These are phyloP conservation scores for Lepetodrilus schrolli DNA, from an alignment of 2,888 invertebrate genomes.

Conservation along the genomic window DNA sequence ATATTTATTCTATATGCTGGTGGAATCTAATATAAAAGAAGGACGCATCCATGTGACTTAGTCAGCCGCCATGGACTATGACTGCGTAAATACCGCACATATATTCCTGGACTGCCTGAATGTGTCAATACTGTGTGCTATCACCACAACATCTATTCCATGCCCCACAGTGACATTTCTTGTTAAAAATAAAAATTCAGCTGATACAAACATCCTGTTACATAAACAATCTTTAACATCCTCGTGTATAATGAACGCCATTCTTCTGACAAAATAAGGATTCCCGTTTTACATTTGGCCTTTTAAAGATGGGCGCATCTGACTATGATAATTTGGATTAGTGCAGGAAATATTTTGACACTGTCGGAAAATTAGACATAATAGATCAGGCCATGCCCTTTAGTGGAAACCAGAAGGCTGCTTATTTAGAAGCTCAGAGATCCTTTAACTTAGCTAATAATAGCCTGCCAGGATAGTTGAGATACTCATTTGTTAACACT, in stretches of 20 bases:
- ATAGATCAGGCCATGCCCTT: constrained; percentile 8
- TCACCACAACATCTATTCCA: not conserved
- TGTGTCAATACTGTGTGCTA: too few relatives aligned
- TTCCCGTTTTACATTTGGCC: not conserved
- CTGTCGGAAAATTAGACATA: constrained; percentile 5
- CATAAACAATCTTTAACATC: not conserved
- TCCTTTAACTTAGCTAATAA: not conserved
- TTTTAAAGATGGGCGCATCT: not conserved
- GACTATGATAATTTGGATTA: not conserved
- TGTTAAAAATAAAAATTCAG: not conserved
- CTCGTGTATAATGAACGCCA: not conserved
- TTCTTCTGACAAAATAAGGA: constrained; percentile 20
- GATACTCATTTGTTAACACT: not conserved
- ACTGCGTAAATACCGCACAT: too few relatives aligned
- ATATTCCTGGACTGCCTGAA: too few relatives aligned
- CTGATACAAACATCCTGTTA: not conserved
- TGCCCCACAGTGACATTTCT: not conserved
- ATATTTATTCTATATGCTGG: constrained; percentile 22
- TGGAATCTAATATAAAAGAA: not conserved
- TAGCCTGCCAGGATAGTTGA: not conserved
- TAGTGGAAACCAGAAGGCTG: not conserved
- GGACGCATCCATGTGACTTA: not conserved
- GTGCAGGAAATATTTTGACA: constrained; percentile 23
- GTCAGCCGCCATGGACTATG: too few relatives aligned
- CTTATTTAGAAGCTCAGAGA: not conserved